Evolutionary conservation across 1,140 invertebrate genomes (phyloP), one percentile per base, ranked within the genome.

Genomic region (Bombus affinis): DNA sequence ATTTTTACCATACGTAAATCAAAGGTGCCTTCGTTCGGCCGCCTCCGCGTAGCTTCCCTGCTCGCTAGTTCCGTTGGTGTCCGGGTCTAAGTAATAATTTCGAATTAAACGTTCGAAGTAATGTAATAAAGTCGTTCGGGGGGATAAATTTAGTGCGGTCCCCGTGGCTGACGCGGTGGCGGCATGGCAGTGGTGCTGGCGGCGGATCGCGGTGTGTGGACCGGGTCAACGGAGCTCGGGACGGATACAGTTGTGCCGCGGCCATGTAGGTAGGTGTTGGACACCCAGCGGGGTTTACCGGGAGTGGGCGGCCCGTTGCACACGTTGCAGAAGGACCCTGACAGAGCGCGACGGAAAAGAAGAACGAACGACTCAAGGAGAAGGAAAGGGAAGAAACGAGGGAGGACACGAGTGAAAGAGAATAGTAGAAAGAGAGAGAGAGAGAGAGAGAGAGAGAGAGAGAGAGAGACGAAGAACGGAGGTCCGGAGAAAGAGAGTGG

Each of bases 231-330:
- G 79, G 86, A 79, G 86, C 90, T 71, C 80, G 53, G 86, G 80
- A 86, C 86, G 84, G 81, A 90, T 92, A 93, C 92, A 92, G 93
- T 93, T 92, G 93, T 93, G 93, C 90, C 91, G 89, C 91, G 88
- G 91, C 89, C 91, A 92, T 94, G 93, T 93, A 94, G 94, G 94
- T 94, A 94, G 93, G 94, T 94, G 94, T 94, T 92, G 94, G 94
- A 94, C 93, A 94, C 93, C 93, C 94, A 94, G 94, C 94, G 92
- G 94, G 94, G 92, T 93, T 92, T 92, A 92, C 80, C 85, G 85
- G 90, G 91, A 93, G 94, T 94, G 94, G 94, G 94, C 94, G 94
- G 93, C 92, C 86, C 92, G 90, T 87, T 91, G 89, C 92, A 90
- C 90, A 90, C 90, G 86, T 85, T 76, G 74, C 81, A 87, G 88